phyloP scores from a whole-genome alignment of 2,888 invertebrate genomes.

The Corythucha ciliata region DNA sequence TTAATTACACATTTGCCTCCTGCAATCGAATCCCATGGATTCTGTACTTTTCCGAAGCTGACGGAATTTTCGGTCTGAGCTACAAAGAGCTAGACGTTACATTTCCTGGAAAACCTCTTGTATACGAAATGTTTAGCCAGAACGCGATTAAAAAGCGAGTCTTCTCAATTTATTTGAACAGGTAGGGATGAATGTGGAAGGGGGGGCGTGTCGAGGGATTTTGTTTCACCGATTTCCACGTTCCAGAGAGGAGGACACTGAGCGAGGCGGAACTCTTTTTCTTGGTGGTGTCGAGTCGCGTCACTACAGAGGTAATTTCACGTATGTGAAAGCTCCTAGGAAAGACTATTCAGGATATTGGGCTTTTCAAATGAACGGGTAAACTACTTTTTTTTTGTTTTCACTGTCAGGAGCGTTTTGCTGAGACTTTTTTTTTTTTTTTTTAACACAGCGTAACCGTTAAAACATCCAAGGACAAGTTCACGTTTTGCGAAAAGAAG shows the following conservation, averaged over 20 bases:
- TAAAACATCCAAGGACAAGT: not conserved
- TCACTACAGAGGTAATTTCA: constrained; percentile 23
- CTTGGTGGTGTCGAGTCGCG: constrained; percentile 17
- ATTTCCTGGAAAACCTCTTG: constrained; percentile 8
- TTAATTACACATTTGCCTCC: too few species aligned
- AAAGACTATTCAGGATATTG: constrained; percentile 1
- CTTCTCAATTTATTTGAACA: constrained; percentile 26
- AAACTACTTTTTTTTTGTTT: not conserved
- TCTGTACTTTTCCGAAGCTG: too few species aligned
- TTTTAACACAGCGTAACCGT: constrained; percentile 5
- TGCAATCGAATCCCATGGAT: too few species aligned
- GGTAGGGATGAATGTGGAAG: constrained; percentile 10
- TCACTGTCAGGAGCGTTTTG: not conserved
- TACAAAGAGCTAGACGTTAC: too few species aligned
- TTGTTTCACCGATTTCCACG: not conserved
- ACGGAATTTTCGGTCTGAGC: too few species aligned
- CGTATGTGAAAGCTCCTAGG: constrained; percentile 17
- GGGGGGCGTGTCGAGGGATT: too few species aligned
- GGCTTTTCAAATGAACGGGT: constrained; percentile 21
- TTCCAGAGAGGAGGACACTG: not conserved
- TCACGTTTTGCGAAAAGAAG: constrained; percentile 6
- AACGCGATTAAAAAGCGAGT: constrained; percentile 21
- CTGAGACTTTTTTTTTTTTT: not conserved
- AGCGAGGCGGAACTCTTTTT: constrained; percentile 21
- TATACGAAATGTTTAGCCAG: constrained; percentile 18